Evolutionary conservation across 1,140 invertebrate genomes (phyloP), one percentile per base, ranked within the genome.

Genomic region (Lutraria rhynchaena): DNA sequence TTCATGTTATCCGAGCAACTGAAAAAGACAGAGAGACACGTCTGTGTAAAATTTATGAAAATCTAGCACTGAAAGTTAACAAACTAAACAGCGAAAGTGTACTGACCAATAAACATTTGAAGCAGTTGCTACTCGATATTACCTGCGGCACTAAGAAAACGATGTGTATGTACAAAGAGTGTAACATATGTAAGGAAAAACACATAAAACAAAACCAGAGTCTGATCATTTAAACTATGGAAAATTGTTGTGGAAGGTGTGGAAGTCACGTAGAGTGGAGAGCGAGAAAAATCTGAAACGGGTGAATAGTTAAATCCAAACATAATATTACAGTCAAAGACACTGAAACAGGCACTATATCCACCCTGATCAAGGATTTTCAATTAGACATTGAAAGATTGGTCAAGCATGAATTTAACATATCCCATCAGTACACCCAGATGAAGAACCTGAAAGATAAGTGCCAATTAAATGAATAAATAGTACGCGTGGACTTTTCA

Each of bases 401-500:
- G 11, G 22, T 19, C 3, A 63, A 44, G 19, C 80, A 82, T 57
- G 49, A 46, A 5, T 82, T 63, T 24, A 82, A 82, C 27, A 82
- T 74, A n/a, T 22, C 31, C 11, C 70, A 82, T 24, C 70, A 82
- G 61, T 75, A 75, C 24, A 31, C 13, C 9, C 22, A 44, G 0
- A 7, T 82, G 1, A 65, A 35, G 53, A 3, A 49, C 9, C 24
- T 65, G 0, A 65, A 57, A 41, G 15, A 37, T 15, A 63, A 15
- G 29, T 41, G 37, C 37, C 5, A 22, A 37, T 44, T 29, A 24
- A 27, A 69, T 13, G 76, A 85, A 55, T 55, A 46, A 37, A 74
- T 84, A n/a, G 37, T 81, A 19, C 78, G 73, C 33, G 71, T 58
- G 4, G 67, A 71, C 24, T 78, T 80, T 51, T 70, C 51, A 29